phyloP scores from a whole-genome alignment of 2,888 invertebrate genomes.

The Brenthis hecate region DNA sequence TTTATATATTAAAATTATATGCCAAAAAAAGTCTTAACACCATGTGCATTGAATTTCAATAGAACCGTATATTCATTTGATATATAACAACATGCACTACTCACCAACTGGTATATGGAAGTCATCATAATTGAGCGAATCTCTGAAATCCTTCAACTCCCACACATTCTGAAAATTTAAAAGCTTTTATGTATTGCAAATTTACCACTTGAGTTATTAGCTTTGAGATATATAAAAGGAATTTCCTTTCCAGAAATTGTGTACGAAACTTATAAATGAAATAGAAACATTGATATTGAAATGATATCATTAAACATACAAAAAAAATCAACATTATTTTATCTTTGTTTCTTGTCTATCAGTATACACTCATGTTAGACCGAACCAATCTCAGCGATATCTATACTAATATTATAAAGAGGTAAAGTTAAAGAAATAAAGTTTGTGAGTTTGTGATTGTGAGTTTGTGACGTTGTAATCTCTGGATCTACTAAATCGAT shows the following conservation, averaged over 20 bases:
- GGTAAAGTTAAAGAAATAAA: too few species aligned
- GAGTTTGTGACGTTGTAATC: too few species aligned
- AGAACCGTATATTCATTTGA: background rate
- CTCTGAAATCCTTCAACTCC: slow-evolving; percentile 73
- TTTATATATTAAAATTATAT: too few species aligned
- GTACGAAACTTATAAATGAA: background rate
- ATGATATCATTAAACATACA: background rate
- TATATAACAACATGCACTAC: slow-evolving; percentile 46
- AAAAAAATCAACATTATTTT: background rate
- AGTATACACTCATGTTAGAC: too few species aligned
- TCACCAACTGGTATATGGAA: slow-evolving; percentile 81
- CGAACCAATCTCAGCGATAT: too few species aligned
- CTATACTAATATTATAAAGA: too few species aligned
- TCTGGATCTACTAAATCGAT: too few species aligned
- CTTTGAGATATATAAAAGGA: slow-evolving; percentile 1
- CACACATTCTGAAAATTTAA: slow-evolving; percentile 81
- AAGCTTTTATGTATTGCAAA: slow-evolving; percentile 11
- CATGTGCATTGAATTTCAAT: background rate
- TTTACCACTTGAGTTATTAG: background rate
- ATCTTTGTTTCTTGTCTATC: too few species aligned
- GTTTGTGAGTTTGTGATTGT: too few species aligned
- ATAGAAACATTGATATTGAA: background rate
- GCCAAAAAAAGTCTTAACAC: background rate
- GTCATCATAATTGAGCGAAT: slow-evolving; percentile 62
- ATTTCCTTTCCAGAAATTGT: background rate